Evolutionary conservation across 2,888 invertebrate species (phyloP).

Genomic region (Metalampra italica): DNA sequence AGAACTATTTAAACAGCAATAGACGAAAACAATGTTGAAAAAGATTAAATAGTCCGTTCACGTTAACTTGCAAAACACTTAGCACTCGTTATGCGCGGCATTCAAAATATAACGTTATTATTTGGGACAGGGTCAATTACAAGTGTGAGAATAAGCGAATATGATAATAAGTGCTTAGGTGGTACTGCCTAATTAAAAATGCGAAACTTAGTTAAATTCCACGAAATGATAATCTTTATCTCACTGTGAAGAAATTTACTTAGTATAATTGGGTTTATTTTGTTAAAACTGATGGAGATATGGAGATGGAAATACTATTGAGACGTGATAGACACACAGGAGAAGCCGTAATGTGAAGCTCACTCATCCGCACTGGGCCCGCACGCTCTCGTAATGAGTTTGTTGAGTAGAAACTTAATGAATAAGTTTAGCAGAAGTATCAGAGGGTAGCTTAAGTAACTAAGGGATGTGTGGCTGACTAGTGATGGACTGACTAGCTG

Average conservation of each 20-base stretch:
- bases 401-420: too few species aligned
- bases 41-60: constrained; percentile 7
- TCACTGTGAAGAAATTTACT: constrained; percentile 9
- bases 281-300: too few species aligned
- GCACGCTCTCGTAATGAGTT: too few species aligned
- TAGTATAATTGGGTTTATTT: too few species aligned
- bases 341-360: too few species aligned
- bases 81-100: constrained; percentile 30
- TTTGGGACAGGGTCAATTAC: constrained; percentile 51
- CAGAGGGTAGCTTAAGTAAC: too few species aligned
- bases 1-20: neutral
- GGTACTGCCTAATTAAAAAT: constrained; percentile 16
- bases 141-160: constrained; percentile 50
- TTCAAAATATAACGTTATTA: constrained; percentile 23
- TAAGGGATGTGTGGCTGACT: too few species aligned
- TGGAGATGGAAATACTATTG: too few species aligned
- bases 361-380: too few species aligned
- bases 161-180: neutral
- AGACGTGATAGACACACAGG: too few species aligned
- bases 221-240: constrained; percentile 29
- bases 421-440: too few species aligned
- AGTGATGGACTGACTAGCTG: too few species aligned
- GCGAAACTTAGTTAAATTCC: constrained; percentile 12
- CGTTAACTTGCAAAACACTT: constrained; percentile 30
- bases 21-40: neutral